Base-by-base conservation (phyloP, 2,888 invertebrate genomes). In the Cantharis rustica region DNA sequence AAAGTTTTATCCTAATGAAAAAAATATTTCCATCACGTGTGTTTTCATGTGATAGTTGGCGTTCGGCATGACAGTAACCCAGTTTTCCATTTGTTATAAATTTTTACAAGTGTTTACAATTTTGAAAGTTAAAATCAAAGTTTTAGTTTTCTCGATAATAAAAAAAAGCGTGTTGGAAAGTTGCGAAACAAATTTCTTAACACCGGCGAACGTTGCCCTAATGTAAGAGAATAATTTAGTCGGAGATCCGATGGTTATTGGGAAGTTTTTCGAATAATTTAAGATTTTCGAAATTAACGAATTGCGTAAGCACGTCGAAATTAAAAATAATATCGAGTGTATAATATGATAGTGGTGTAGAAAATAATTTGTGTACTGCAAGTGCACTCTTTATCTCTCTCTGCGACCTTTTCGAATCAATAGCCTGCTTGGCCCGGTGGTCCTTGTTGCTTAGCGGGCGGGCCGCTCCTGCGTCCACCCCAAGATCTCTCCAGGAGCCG, bases 401-500 rank as follows among this genome's bases (percentile, higher is more conserved):
- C 79, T 31, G 73, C 80, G 75, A 79, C 81, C 83, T 82, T 81
- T 81, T 81, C 80, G 84, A 84, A 85, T 85, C 86, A 85, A 86
- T 86, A 85, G 79, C 75, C 76, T 79, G 79, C 79, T 75, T 78
- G 77, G 80, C 74, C 80, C 82, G 85, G 84, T 85, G 86, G 84
- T 86, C 86, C 85, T 85, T 84, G 84, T 84, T 83, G 84, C 81
- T 82, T 82, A 82, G 85, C 85, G 85, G 86, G 86, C 85, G 85
- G 85, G 84, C 85, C 85, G 82, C 84, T 83, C 84, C 84, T 83
- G 84, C 87, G 87, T 87, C 87, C 86, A 86, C 85, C 87, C 87
- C 86, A 84, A 84, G 83, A 82, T 83, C 85, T 85, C 86, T 85
- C 84, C 85, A 84, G 84, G 82, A 84, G 84, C 86, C 87, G 86